Base-by-base conservation (phyloP, 1,140 invertebrate genomes). In the Cardiocondyla obscurior region DNA sequence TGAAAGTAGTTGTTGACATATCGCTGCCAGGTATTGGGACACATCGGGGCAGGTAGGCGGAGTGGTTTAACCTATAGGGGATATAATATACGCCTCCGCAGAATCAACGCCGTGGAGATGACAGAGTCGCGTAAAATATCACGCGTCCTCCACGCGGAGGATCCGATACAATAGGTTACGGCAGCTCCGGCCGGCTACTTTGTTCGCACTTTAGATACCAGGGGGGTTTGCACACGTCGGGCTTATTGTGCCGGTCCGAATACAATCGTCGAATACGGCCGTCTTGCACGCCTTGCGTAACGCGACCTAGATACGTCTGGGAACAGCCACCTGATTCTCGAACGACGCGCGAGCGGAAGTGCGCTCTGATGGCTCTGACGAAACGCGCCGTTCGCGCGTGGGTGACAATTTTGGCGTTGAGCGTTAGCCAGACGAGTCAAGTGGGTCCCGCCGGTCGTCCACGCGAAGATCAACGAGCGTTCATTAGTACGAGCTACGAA, bases 21-120 rank as follows among this genome's bases (percentile, higher is more conserved):
- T 93, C 88, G 88, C 88, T 88, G 91, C 85, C 89, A 89, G 90
- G 89, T 92, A 93, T 92, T 92, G 92, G 91, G 88, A 90, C 92
- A 90, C 87, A 83, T 84, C 69, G 85, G 6, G 6, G 28, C 88
- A 89, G 88, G 92, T 93, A 92, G 93, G 92, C 90, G 92, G 90
- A 88, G 85, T 89, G 88, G 88, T 85, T 91, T 88, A 88, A 89
- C 93, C 89, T 93, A 92, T 93, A 92, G 91, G 92, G 92, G 90
- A 93, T 93, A 93, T 92, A 93, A 93, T 91, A 53, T 90, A 92
- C 92, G 91, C 92, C 92, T 92, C 92, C 92, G 79, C 88, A 79
- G 58, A 42, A 53, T 22, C 19, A 42, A 30, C 58, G 49, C 33
- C 46, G n/a, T n/a, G 51, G 22, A 51, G 30, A 33, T 28, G 33